Base-by-base conservation (phyloP, 2,888 invertebrate species). In the Arge pagana region DNA sequence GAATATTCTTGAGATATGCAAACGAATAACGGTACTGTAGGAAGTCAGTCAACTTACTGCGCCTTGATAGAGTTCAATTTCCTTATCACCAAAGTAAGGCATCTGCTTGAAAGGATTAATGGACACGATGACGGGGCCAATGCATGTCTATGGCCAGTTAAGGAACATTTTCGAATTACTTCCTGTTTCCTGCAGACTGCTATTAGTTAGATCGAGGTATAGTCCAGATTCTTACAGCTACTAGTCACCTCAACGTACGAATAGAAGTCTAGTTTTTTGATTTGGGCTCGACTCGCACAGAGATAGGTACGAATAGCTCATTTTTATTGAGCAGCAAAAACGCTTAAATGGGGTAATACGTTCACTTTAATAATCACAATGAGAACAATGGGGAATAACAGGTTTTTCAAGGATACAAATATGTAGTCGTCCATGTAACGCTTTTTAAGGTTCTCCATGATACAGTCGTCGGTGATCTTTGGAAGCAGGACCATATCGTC, bases 401-500 rank as follows among this genome's bases (percentile, higher is more conserved):
- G n/a, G 18, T 51, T 10, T 5, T 41, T 23, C 57, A 77, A 78
- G 77, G 81, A 79, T 81, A 86, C 85, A 72, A 84, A 86, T 63
- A 85, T 85, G 65, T 80, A 81, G 65, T 86, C 85, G 56, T 85
- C 85, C 79, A 83, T 81, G 61, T 84, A 83, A 57, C 87, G 72
- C 62, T 85, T 86, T 64, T 81, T 81, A 52, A 87, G 78, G 66
- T 87, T 87, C 35, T 87, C 86, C 36, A 84, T 83, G 62, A 87
- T 86, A 58, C 83, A 80, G 4, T 81, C 79, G 59, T 84, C 84
- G 6, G 78, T 79, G 62, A 85, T 81, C 70, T 83, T 84, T 54
- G 83, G 78, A 53, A 87, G 75, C 10, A 87, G 77, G 30, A 86
- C 86, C 86, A 87, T 86, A 64, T 87, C 86, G 67, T 87, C 86